Base-by-base conservation (phyloP, 2,113 vertebrate genomes). In the Bungarus multicinctus region DNA sequence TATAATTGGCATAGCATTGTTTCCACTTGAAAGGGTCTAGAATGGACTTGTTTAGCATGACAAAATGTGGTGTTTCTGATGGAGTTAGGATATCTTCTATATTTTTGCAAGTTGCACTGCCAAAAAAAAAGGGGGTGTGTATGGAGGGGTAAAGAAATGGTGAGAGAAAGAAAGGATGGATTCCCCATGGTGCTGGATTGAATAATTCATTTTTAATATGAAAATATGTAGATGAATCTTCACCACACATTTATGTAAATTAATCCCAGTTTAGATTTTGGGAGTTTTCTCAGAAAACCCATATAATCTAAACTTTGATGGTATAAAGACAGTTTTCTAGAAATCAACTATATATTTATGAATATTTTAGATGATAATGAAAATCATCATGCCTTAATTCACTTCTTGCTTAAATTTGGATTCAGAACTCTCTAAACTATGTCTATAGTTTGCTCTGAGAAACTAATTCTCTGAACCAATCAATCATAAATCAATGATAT, bases 1-100 rank as follows among this genome's bases (percentile, higher is more conserved):
- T 94, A 93, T 93, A 95, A 95, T 95, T 96, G 94, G 10, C n/a
- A 53, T 30, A 90, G 0, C 85, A 92, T 93, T 92, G 64, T 94
- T 85, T 91, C 92, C 47, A 89, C 45, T 94, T 94, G 64, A 95
- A 95, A 93, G 0, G 0, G 94, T 52, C 90, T 34, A 90, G 93
- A 95, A 90, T 52, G 14, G 86, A 53, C 50, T 90, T 94, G 20
- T 45, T 20, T 90, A 92, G 18, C 54, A 58, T 91, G 90, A 93
- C 91, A 86, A 50, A 93, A 93, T 57, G 87, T 23, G 58, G 81
- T 54, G n/a, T 89, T 69, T 54, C 55, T 92, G 55, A 92, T 39
- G 18, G 90, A 69, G 55, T 92, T 45, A 22, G 81, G 50, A 47
- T 87, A 69, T 25, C 57, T 90, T 58, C 45, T 90, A 60, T 64